Percentiles rank a stretch among this genome's conserved stretches.
These are phyloP conservation scores for Spodoptera frugiperda DNA, from an alignment of 1,140 invertebrate genomes.

Conservation along the genomic window DNA sequence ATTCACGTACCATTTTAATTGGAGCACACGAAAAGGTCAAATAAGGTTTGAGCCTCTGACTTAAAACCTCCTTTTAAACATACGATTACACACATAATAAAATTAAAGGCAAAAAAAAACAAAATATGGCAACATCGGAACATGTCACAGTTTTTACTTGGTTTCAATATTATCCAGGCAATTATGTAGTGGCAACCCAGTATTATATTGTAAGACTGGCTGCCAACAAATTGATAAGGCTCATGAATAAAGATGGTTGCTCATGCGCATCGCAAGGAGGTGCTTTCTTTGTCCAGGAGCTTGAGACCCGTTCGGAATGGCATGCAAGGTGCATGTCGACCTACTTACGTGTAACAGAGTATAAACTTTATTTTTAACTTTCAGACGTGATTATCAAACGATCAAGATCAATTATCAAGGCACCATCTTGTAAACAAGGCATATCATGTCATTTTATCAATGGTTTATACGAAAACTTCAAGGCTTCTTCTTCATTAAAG, in stretches of 20 bases:
- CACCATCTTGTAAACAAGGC: conserved; percentile 9
- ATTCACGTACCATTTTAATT: conserved; percentile 15
- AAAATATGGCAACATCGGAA: not conserved
- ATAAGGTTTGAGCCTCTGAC: conserved; percentile 15
- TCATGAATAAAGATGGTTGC: conserved; percentile 74
- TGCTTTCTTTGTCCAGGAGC: conserved; percentile 30
- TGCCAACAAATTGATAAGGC: conserved; percentile 77
- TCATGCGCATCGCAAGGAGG: conserved; percentile 26
- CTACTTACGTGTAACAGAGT: conserved; percentile 14
- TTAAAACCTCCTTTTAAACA: not conserved
- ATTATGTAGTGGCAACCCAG: conserved; percentile 69
- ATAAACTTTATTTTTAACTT: conserved; percentile 25
- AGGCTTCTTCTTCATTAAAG: not conserved
- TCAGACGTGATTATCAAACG: conserved; percentile 31
- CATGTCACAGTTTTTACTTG: conserved; percentile 23
- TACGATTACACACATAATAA: not conserved
- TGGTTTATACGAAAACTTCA: not conserved
- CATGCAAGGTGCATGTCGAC: conserved; percentile 36
- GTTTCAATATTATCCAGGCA: conserved; percentile 57
- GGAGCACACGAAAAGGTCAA: conserved; percentile 20
- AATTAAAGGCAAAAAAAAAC: conserved; percentile 7
- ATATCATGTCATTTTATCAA: not conserved
- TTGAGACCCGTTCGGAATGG: not conserved
- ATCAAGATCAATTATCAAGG: conserved; percentile 16
- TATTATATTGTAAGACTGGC: conserved; percentile 72